Base-by-base conservation (phyloP, 1,140 invertebrate genomes). In the Solenopsis invicta region DNA sequence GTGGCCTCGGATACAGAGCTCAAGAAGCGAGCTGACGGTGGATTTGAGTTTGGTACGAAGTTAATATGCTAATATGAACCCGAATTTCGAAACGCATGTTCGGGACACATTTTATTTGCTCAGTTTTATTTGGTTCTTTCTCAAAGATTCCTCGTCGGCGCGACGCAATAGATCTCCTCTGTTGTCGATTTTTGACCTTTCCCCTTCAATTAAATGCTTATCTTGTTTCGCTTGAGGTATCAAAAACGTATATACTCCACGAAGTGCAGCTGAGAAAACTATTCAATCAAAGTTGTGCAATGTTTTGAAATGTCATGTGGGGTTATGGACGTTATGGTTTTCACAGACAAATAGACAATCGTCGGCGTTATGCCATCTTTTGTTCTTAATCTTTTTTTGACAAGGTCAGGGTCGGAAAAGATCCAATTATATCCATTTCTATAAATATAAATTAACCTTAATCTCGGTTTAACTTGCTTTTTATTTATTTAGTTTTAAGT, bases 1-100 rank as follows among this genome's bases (percentile, higher is more conserved):
- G 94, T 96, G 54, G 96, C 97, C 78, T 93, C 96, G 41, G 96
- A 97, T 89, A 90, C 95, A 0, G 93, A 94, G 56, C 88, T 87
- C 2, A 89, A 88, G 48, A 94, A 92, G 77, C 89, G 90, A 54
- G 96, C 94, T 71, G 96, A 96, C 48, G 92, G 92, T 2, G 90
- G 92, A 75, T 96, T 93, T 88, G 90, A 92, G 34, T 96, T 96
- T 87, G 96, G 96, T 96, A 91, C 91, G 92, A 34, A 34, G 9
- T 50, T 41, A 24, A 54, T 4, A 12, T 21, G 10, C 37, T 71
- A 34, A 61, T 8, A 24, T 10, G 1, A 62, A 62, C 9, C 2
- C 12, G 10, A 78, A 87, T 72, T n/a, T 74, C 50, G 56, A 24
- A 50, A 34, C 10, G 10, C 9, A 3, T 45, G 6, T 62, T 56